Evolutionary conservation across 1,140 invertebrate genomes (phyloP).

Genomic region (Achroia grisella): DNA sequence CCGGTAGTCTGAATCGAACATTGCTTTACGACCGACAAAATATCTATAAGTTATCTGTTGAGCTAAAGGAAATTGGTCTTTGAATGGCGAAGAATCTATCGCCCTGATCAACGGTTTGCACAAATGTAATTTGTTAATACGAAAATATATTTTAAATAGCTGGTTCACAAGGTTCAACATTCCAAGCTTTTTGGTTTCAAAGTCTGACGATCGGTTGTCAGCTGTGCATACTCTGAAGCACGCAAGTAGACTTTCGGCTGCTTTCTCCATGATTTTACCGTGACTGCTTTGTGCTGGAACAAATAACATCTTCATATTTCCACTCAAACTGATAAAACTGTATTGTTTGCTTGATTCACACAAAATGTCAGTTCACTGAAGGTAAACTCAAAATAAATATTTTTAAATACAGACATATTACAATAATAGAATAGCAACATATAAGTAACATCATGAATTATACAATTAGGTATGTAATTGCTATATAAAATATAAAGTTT

Average conservation of each 20-base stretch:
- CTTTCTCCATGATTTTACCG: slow-evolving; percentile 87
- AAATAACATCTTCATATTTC: slow-evolving; percentile 5
- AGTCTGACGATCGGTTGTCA: slow-evolving; percentile 89
- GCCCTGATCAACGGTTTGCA: slow-evolving; percentile 97
- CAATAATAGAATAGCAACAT: too few species aligned
- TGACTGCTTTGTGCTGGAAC: slow-evolving; percentile 57
- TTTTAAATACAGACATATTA: too few species aligned
- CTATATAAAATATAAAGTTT: too few species aligned
- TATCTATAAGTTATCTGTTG: slow-evolving; percentile 97
- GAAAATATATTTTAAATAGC: slow-evolving; percentile 97
- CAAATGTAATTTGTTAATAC: slow-evolving; percentile 96
- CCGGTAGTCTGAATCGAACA: slow-evolving; percentile 98
- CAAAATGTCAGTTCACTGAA: too few species aligned
- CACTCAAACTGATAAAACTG: neutral
- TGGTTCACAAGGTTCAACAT: slow-evolving; percentile 98
- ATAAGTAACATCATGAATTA: too few species aligned
- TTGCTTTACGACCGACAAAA: slow-evolving; percentile 96
- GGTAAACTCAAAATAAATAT: too few species aligned
- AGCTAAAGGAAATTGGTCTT: slow-evolving; percentile 89
- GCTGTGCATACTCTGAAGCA: slow-evolving; percentile 97
- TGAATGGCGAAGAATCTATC: slow-evolving; percentile 92
- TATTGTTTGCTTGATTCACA: too few species aligned
- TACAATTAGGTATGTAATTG: too few species aligned
- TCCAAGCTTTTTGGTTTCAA: slow-evolving; percentile 94
- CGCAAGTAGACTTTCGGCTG: slow-evolving; percentile 94